These are phyloP conservation scores for Clistopyga incitator DNA, from an alignment of 2,888 invertebrate genomes.

Conservation along the genomic window DNA sequence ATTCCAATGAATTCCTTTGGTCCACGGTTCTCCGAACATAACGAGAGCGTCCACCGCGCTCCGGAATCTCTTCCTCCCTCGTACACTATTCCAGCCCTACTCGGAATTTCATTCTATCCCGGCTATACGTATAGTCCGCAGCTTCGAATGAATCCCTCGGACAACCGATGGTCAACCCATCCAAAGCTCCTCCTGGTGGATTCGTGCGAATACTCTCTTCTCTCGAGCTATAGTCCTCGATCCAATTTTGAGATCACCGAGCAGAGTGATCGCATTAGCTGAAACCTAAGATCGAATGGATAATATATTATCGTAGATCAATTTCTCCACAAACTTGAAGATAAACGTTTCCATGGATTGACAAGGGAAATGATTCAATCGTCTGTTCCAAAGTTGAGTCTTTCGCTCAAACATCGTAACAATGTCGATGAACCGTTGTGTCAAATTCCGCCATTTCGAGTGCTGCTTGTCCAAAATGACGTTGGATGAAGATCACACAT, in stretches of 20 bases:
- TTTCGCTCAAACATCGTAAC: background rate
- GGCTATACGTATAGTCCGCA: slow-evolving; percentile 26
- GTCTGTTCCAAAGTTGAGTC: too few species aligned
- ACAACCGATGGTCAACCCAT: slow-evolving; percentile 4
- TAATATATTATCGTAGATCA: background rate
- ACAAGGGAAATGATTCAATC: too few species aligned
- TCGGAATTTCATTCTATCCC: slow-evolving; percentile 72
- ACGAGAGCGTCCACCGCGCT: slow-evolving; percentile 56
- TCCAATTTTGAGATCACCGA: slow-evolving; percentile 34
- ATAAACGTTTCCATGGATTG: too few species aligned
- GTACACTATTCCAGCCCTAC: slow-evolving; percentile 24
- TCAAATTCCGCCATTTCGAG: too few species aligned
- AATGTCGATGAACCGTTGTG: background rate
- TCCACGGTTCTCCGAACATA: slow-evolving; percentile 50
- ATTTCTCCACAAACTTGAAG: background rate
- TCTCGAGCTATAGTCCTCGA: background rate
- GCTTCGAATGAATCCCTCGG: slow-evolving; percentile 4
- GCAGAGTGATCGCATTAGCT: slow-evolving; percentile 10
- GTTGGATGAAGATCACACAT: too few species aligned
- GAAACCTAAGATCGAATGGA: too few species aligned
- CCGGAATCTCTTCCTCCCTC: slow-evolving; percentile 60
- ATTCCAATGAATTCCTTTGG: slow-evolving; percentile 71
- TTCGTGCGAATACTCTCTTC: slow-evolving; percentile 1
- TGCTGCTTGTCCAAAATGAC: too few species aligned
- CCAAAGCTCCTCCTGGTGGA: background rate